These are phyloP conservation scores for Scrobipalpa costella DNA, from an alignment of 2,888 invertebrate genomes.

Conservation along the genomic window DNA sequence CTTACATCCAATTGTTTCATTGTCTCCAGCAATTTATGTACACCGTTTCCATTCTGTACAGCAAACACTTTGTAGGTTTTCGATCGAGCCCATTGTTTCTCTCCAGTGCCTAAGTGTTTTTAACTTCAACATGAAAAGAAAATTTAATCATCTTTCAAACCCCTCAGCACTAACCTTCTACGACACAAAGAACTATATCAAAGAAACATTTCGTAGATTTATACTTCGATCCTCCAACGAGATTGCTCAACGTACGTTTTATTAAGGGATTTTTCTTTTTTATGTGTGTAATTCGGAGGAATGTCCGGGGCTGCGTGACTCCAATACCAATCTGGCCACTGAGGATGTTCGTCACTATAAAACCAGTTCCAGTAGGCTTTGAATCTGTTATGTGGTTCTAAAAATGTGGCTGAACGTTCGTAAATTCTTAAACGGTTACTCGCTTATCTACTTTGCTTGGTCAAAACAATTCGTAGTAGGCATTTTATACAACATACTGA, in stretches of 20 bases:
- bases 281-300: slow-evolving; percentile 26
- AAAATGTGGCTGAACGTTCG: too few relatives aligned
- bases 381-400: too few relatives aligned
- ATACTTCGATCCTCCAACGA: slow-evolving; percentile 1
- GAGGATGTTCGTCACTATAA: slow-evolving; percentile 12
- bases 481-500: too few relatives aligned
- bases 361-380: too few relatives aligned
- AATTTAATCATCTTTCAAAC: too few relatives aligned
- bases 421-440: too few relatives aligned
- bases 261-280: slow-evolving; percentile 13
- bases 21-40: slow-evolving; percentile 14
- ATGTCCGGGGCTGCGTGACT: slow-evolving; percentile 25
- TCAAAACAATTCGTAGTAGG: too few relatives aligned
- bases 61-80: slow-evolving; percentile 25
- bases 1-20: slow-evolving; percentile 29
- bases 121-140: too few relatives aligned
- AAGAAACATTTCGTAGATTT: background rate
- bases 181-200: slow-evolving; percentile 1
- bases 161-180: too few relatives aligned
- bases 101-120: too few relatives aligned
- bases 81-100: too few relatives aligned
- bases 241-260: slow-evolving; percentile 13
- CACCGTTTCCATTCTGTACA: background rate
- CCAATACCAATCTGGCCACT: slow-evolving; percentile 1
- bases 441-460: too few relatives aligned